Base-by-base conservation (phyloP, 2,888 invertebrate species). In the Spodoptera littoralis region DNA sequence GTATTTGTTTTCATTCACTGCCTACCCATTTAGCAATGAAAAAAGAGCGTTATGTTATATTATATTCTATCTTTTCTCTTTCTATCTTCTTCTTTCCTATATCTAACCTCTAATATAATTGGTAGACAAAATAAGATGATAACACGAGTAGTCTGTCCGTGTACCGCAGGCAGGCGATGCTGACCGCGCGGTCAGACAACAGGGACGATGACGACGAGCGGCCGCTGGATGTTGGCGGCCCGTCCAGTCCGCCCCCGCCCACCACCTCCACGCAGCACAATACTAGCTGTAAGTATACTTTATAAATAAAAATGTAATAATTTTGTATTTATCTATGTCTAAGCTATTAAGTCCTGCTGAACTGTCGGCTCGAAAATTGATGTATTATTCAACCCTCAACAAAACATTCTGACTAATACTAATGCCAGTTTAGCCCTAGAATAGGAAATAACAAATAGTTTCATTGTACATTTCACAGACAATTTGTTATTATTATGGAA, bases 211-310 rank as follows among this genome's bases (percentile, higher is more conserved):
- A 98, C 79, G 98, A 98, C 67, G 98, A 98, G 89, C 96, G 97
- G 83, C 95, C 97, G 30, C 92, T 98, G 85, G 98, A 98, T 90
- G 98, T 98, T 27, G 98, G 98, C 0, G 98, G 98, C 0, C 98
- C 97, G 41, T 96, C 98, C 56, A 98, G 98, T 84, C 97, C 97
- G 79, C 97, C 97, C 11, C 96, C 97, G 49, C 96, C 97, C 11
- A 92, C 96, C 9, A 92, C 96, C 58, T 86, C 94, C 24, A 86
- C 90, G 60, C 90, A 88, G 60, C 88, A 91, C 81, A 88, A 87
- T 77, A 82, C 87, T 66, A 91, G 88, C 82, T 92, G 93, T 93
- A 62, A 92, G 93, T 91, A 84, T 49, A 3, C 27, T 4, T 27
- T 27, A 5, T 27, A 27, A 18, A 18, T 18, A 18, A 18, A 18